These are phyloP conservation scores for Myiozetetes cayanensis DNA, from an alignment of 2,113 vertebrate genomes.

Conservation along the genomic window DNA sequence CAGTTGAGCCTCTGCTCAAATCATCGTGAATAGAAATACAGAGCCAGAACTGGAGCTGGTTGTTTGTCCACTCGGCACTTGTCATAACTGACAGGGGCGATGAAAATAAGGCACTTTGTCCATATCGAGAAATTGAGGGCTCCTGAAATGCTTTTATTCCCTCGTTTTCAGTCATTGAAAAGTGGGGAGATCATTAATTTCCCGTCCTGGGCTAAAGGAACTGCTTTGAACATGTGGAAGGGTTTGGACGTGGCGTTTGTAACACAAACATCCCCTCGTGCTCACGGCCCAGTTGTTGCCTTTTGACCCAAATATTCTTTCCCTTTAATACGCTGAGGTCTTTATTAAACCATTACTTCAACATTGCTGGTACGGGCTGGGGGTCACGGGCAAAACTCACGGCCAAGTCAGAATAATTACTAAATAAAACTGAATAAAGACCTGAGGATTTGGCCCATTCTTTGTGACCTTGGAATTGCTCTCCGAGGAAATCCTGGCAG, in stretches of 20 bases:
- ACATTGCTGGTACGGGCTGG: neutral
- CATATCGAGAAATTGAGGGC: constrained; percentile 15
- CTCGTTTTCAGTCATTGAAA: constrained; percentile 38
- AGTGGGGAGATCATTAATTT: constrained; percentile 32
- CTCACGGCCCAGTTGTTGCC: neutral
- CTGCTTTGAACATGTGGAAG: neutral
- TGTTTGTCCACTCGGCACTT: constrained; percentile 34
- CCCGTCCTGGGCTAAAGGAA: constrained; percentile 1
- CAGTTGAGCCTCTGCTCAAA: neutral
- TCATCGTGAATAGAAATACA: constrained; percentile 57
- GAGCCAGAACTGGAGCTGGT: neutral
- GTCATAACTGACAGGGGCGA: constrained; percentile 50
- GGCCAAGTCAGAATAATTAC: neutral
- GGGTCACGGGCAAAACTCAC: neutral
- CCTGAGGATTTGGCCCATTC: neutral
- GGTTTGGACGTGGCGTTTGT: neutral
- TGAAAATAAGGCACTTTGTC: constrained; percentile 43
- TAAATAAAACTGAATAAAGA: constrained; percentile 8
- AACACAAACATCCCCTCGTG: neutral
- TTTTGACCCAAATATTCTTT: neutral
- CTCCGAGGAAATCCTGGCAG: constrained; percentile 14
- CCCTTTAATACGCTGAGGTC: neutral
- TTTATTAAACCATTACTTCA: constrained; percentile 3
- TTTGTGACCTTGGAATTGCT: constrained; percentile 36
- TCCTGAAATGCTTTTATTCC: constrained; percentile 39